These are phyloP conservation scores for Syngnathus floridae DNA, from an alignment of 2,113 vertebrate genomes.

Conservation along the genomic window DNA sequence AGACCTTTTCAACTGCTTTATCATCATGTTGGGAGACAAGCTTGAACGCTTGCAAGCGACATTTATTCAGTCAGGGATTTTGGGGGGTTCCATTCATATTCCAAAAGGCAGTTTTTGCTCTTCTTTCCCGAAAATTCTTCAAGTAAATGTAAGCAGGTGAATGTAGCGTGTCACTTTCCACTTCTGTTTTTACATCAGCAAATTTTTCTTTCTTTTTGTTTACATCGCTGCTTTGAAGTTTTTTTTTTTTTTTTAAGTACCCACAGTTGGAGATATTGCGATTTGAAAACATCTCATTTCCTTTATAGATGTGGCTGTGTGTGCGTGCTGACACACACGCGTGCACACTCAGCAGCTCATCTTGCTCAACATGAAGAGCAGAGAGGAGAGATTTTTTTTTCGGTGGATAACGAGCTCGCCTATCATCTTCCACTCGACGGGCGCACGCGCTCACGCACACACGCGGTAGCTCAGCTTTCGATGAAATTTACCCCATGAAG, in stretches of 20 bases:
- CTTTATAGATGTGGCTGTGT: neutral
- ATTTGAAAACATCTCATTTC: neutral
- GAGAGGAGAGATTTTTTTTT: constrained; percentile 40
- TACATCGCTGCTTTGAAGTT: neutral
- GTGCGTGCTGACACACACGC: neutral
- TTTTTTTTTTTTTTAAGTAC: neutral
- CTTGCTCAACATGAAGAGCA: constrained; percentile 16
- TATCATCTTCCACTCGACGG: constrained; percentile 25
- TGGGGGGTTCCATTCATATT: too few relatives aligned
- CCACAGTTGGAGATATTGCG: neutral
- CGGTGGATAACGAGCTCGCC: constrained; percentile 30
- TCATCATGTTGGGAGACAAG: neutral
- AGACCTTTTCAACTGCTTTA: neutral
- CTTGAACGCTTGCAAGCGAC: too few relatives aligned
- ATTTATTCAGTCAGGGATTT: neutral
- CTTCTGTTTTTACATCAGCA: neutral
- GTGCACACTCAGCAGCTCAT: constrained; percentile 9
- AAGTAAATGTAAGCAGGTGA: too few relatives aligned
- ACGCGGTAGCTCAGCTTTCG: constrained; percentile 8
- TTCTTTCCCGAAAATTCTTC: too few relatives aligned
- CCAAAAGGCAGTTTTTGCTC: too few relatives aligned
- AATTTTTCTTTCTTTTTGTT: neutral
- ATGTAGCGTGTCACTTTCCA: too few relatives aligned
- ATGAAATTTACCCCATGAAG: constrained; percentile 10
- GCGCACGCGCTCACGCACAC: neutral